Evolutionary conservation across 2,888 invertebrate genomes (phyloP).

Genomic region (Drosophila seclusa): DNA sequence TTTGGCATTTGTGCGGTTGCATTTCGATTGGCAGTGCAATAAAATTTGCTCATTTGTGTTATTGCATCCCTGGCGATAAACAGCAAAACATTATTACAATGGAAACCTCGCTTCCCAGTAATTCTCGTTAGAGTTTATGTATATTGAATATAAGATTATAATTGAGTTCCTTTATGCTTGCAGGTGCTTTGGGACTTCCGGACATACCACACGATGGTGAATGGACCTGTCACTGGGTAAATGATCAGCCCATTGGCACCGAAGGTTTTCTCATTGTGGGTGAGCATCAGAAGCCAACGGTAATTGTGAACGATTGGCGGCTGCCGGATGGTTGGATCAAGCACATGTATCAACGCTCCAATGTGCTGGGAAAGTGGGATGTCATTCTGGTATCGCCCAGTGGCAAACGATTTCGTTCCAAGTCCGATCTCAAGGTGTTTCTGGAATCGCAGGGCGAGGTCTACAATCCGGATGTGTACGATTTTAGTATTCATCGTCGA

Average conservation of each 20-base stretch:
- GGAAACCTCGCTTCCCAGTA: constrained; percentile 5
- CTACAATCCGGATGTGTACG: constrained; percentile 87
- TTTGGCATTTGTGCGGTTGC: constrained; percentile 19
- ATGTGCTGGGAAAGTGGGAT: constrained; percentile 92
- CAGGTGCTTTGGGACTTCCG: constrained; percentile 84
- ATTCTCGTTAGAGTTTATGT: background rate
- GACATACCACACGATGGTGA: constrained; percentile 86
- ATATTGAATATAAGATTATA: background rate
- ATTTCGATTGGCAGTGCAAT: constrained; percentile 12
- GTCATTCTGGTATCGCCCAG: constrained; percentile 89
- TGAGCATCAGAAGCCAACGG: constrained; percentile 85
- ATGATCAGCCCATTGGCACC: constrained; percentile 88
- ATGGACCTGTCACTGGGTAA: constrained; percentile 90
- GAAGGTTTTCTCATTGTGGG: constrained; percentile 85
- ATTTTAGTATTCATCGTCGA: constrained; percentile 87
- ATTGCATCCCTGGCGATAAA: constrained; percentile 18
- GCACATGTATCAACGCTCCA: constrained; percentile 90
- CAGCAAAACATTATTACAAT: constrained; percentile 11
- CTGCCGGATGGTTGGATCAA: constrained; percentile 92
- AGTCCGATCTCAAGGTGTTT: constrained; percentile 86
- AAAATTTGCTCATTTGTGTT: background rate
- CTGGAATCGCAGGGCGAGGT: constrained; percentile 84
- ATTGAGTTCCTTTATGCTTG: background rate
- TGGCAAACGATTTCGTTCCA: constrained; percentile 87
- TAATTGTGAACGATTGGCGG: constrained; percentile 90